These are phyloP conservation scores for Prinia subflava DNA, from an alignment of 2,113 vertebrate genomes.

Conservation along the genomic window DNA sequence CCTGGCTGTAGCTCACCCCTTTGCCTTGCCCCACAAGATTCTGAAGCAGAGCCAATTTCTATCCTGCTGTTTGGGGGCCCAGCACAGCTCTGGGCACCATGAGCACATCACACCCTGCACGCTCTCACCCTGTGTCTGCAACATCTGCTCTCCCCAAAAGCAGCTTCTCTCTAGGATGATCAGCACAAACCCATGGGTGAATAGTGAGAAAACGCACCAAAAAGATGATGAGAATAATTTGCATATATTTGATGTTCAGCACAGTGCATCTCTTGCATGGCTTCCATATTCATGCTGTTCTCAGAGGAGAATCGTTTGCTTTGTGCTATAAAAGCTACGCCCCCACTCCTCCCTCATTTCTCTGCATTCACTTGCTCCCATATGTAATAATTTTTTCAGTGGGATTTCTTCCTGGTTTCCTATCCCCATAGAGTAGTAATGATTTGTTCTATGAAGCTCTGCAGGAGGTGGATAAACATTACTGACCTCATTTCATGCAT, in stretches of 20 bases:
- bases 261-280: not conserved
- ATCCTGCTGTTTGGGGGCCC: not conserved
- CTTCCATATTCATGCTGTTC: conserved; percentile 17
- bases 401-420: conserved; percentile 10
- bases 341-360: not conserved
- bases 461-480: not conserved
- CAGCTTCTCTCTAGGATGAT: not conserved
- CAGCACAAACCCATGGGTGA: not conserved
- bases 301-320: not conserved
- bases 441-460: not conserved
- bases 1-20: not conserved
- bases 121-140: not conserved
- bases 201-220: not conserved
- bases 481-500: not conserved
- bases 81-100: not conserved
- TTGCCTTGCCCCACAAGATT: not conserved
- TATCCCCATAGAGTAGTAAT: not conserved
- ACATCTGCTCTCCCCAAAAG: not conserved
- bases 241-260: not conserved
- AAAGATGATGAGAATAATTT: not conserved
- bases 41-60: not conserved
- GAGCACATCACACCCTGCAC: fast-evolving
- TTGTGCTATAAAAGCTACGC: not conserved
- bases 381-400: not conserved
- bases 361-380: not conserved